Conservation (phyloP, 2,888 invertebrate genomes). For the Conops quadrifasciatus region DNA sequence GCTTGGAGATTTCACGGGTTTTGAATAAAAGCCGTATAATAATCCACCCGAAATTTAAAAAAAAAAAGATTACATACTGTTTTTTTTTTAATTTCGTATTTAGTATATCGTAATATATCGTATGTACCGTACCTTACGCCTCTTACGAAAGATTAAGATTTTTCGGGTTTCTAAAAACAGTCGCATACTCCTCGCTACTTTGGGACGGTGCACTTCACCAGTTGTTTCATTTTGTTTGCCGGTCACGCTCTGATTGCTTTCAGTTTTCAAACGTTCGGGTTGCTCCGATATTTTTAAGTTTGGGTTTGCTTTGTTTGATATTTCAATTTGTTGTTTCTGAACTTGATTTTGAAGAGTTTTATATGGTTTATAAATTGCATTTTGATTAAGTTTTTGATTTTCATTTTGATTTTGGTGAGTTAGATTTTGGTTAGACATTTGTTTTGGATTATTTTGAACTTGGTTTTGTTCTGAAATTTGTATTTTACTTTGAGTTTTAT, state of each 20-base stretch:
- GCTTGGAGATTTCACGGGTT: too few relatives aligned
- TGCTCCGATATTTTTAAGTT: not conserved
- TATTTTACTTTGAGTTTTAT: not conserved
- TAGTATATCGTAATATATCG: not conserved
- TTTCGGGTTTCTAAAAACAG: constrained; percentile 54
- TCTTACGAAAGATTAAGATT: constrained; percentile 51
- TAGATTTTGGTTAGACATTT: not conserved
- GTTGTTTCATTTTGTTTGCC: constrained; percentile 7
- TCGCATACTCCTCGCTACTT: constrained; percentile 52
- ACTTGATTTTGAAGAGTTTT: not conserved
- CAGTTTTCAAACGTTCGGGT: too few relatives aligned
- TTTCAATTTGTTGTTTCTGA: not conserved
- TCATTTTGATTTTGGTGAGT: not conserved
- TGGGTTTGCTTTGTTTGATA: not conserved
- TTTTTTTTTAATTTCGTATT: not conserved
- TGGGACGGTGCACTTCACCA: constrained; percentile 34
- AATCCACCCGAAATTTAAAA: too few relatives aligned
- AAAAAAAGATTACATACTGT: not conserved
- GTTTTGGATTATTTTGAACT: not conserved
- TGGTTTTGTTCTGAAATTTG: not conserved
- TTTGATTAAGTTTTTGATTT: not conserved
- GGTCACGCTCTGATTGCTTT: not conserved
- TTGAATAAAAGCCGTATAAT: too few relatives aligned
- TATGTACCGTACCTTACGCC: constrained; percentile 42
- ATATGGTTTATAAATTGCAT: not conserved